These are phyloP conservation scores for Macropus fuliginosus DNA, from an alignment of 2,797 vertebrate genomes.

Conservation along the genomic window DNA sequence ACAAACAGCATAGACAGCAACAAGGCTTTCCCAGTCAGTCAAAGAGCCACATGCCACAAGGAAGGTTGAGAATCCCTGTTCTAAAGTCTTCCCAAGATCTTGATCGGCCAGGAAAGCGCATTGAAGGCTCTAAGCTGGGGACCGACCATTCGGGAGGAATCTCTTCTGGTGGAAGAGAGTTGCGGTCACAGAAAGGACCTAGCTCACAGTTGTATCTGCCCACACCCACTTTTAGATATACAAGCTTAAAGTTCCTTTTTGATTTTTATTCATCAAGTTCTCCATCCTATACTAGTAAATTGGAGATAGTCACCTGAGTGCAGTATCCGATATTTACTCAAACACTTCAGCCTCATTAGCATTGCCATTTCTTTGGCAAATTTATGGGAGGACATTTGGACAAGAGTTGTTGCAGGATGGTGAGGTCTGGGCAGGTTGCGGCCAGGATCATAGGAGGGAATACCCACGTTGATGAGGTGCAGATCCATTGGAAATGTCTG, in stretches of 20 bases:
- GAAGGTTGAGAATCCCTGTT: neutral
- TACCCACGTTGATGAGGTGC: neutral
- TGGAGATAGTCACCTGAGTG: neutral
- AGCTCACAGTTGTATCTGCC: neutral
- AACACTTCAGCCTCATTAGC: neutral
- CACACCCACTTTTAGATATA: neutral
- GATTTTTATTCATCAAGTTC: neutral
- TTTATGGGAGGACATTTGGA: neutral
- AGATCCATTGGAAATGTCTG: neutral
- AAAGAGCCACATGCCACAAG: neutral
- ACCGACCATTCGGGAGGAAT: neutral
- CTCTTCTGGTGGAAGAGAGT: neutral
- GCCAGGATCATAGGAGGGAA: neutral
- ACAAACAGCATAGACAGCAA: neutral
- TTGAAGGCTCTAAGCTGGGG: neutral
- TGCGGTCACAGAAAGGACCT: neutral
- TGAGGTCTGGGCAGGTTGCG: neutral
- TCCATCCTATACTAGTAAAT: neutral
- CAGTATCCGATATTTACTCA: neutral
- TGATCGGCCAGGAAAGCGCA: neutral
- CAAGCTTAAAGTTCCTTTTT: neutral
- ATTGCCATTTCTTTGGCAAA: neutral
- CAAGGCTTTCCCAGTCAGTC: neutral
- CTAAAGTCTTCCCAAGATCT: neutral
- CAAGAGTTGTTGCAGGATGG: neutral